These are phyloP conservation scores for Setipinna tenuifilis DNA, from an alignment of 2,797 vertebrate species.

Conservation along the genomic window DNA sequence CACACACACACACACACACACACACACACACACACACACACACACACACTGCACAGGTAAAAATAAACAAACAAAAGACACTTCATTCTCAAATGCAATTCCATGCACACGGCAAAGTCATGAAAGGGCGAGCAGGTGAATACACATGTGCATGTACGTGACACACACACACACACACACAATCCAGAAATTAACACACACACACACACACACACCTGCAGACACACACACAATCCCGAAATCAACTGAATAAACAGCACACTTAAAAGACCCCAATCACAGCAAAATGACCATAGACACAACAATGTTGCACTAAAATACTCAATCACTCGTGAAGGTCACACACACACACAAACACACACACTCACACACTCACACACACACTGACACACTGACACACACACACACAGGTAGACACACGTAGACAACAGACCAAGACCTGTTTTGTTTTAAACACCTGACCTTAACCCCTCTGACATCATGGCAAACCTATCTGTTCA, in stretches of 20 bases:
- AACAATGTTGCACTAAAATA: neutral
- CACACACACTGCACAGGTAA: neutral
- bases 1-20: neutral
- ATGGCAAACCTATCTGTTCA: conserved; percentile 6
- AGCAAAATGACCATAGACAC: neutral
- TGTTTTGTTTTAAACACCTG: neutral
- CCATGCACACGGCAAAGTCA: neutral
- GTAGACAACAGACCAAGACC: neutral
- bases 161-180: neutral
- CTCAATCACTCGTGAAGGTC: too few species aligned
- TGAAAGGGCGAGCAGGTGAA: neutral
- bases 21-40: neutral
- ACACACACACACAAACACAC: too few species aligned
- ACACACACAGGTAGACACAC: neutral
- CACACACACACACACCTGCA: neutral
- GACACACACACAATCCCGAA: neutral
- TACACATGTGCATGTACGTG: neutral
- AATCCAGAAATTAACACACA: neutral
- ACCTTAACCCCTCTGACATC: conserved; percentile 9
- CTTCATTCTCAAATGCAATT: neutral
- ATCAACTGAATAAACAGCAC: neutral
- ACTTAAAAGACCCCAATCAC: neutral
- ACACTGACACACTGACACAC: neutral
- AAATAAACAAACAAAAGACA: conserved; percentile 4
- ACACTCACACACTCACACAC: neutral